Percentiles rank a stretch among this genome's conserved stretches.
These are phyloP conservation scores for Plecotus auritus DNA, from an alignment of 2,113 vertebrate species.

Conservation along the genomic window DNA sequence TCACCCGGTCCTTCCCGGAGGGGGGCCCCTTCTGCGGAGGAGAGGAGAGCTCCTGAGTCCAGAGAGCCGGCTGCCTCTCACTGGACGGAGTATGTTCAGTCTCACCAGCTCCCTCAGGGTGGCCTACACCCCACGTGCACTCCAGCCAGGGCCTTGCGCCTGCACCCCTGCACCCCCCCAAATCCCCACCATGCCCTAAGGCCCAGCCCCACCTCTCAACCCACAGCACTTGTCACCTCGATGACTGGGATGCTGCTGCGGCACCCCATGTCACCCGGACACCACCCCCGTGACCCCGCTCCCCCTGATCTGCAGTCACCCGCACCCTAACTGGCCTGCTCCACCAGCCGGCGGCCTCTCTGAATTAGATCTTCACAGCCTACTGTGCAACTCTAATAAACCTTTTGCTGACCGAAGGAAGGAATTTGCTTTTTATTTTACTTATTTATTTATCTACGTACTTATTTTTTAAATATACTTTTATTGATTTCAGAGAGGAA, in stretches of 20 bases:
- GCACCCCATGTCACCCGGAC: no score
- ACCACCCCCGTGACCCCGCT: no score
- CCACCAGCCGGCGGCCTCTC: not conserved
- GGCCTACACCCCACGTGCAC: not conserved
- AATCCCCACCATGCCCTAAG: not conserved
- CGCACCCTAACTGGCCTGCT: not conserved
- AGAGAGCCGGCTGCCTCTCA: not conserved
- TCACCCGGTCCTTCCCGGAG: conserved; percentile 91
- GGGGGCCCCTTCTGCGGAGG: conserved; percentile 86
- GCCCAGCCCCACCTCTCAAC: not conserved
- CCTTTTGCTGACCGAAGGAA: not conserved
- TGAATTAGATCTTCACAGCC: not conserved
- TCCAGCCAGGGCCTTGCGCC: not conserved
- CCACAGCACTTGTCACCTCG: not conserved
- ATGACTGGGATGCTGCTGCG: not conserved
- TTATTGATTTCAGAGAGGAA: no score
- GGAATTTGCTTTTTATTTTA: not conserved
- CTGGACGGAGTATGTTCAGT: not conserved
- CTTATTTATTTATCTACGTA: no score
- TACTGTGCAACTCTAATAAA: not conserved
- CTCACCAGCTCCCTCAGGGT: not conserved
- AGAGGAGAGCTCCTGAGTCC: not conserved
- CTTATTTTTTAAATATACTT: no score
- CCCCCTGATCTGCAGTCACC: no score
- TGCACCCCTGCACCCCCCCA: not conserved